Evolutionary conservation across 2,113 vertebrate species (phyloP).

Genomic region (Eretmodus cyanostictus): DNA sequence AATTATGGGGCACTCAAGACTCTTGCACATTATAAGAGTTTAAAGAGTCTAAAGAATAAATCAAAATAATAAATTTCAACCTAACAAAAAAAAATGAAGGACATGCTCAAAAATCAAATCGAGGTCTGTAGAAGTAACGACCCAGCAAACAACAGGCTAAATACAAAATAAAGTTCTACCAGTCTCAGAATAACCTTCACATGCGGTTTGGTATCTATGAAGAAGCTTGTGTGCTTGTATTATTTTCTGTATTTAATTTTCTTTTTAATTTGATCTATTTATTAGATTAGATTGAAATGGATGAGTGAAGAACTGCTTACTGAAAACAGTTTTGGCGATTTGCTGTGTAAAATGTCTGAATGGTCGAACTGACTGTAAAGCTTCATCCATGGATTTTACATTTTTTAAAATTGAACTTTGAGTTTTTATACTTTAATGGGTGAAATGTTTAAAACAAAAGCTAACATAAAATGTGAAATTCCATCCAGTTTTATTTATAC

Average conservation of each 20-base stretch:
- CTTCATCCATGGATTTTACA: not conserved
- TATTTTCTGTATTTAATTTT: not conserved
- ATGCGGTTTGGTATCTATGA: rapidly evolving
- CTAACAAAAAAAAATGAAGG: not conserved
- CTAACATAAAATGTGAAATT: not conserved
- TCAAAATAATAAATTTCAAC: not conserved
- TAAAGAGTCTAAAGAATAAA: not conserved
- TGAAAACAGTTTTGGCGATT: not conserved
- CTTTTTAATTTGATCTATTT: not conserved
- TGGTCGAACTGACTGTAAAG: not conserved
- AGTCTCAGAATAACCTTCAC: not conserved
- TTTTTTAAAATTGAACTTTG: not conserved
- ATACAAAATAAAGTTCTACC: not conserved
- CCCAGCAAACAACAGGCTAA: not conserved
- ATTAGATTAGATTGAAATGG: not conserved
- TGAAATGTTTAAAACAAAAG: rapidly evolving
- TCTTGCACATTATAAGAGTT: not conserved
- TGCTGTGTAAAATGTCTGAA: not conserved
- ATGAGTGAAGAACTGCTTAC: rapidly evolving
- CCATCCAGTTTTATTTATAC: not conserved
- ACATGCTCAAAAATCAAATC: not conserved
- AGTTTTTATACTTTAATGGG: not conserved
- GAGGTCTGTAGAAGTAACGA: not conserved
- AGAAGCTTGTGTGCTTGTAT: not conserved
- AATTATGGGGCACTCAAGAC: not conserved